phyloP scores from a whole-genome alignment of 1,140 invertebrate genomes.

The Myzus persicae region DNA sequence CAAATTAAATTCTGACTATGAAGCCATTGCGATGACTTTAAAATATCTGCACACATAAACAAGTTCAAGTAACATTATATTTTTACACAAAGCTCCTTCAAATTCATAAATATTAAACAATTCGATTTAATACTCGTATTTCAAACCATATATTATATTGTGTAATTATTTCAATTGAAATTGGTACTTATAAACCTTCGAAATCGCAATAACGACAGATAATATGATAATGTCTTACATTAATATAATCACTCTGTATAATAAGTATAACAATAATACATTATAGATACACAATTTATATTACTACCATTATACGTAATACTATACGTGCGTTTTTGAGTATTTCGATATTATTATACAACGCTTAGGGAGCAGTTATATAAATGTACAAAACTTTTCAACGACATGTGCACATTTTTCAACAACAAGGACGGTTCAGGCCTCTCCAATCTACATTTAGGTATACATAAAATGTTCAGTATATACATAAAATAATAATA shows the following conservation, averaged over 20 bases:
- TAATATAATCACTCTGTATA: not conserved
- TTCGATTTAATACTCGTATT: not conserved
- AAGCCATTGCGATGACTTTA: not conserved
- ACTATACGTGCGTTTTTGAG: not conserved
- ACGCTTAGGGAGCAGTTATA: conserved; percentile 19
- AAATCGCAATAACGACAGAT: not conserved
- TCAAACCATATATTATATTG: not conserved
- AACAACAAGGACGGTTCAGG: not conserved
- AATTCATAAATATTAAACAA: not conserved
- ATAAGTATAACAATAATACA: not conserved
- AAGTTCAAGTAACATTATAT: not conserved
- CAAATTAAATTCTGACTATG: not conserved
- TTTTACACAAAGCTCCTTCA: too few relatives aligned
- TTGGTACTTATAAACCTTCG: not conserved
- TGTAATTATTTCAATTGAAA: not conserved
- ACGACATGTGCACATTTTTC: conserved; percentile 20
- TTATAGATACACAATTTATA: not conserved
- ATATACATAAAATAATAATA: not conserved
- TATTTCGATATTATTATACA: not conserved
- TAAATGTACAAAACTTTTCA: not conserved
- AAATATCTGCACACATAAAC: not conserved
- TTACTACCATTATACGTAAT: not conserved
- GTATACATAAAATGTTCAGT: too few relatives aligned
- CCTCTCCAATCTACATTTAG: too few relatives aligned
- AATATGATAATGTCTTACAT: not conserved